phyloP scores from a whole-genome alignment of 2,888 invertebrate genomes.

The Pyrochroa serraticornis region DNA sequence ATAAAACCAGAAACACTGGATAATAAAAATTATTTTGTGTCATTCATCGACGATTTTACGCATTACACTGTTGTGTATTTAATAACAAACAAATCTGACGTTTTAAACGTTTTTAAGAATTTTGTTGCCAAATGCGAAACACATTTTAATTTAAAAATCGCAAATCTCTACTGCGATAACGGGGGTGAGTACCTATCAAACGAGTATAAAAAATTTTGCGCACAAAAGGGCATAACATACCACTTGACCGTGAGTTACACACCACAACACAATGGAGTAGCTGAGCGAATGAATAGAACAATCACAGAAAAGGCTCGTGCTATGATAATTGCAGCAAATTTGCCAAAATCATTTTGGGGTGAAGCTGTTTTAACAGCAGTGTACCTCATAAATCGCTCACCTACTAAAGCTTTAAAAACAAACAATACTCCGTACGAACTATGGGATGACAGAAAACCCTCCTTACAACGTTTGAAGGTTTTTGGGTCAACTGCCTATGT shows the following conservation, averaged over 20 bases:
- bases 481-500: slow-evolving; percentile 39
- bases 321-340: slow-evolving; percentile 32
- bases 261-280: slow-evolving; percentile 32
- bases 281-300: slow-evolving; percentile 40
- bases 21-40: slow-evolving; percentile 26
- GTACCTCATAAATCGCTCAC: slow-evolving; percentile 47
- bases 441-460: slow-evolving; percentile 47
- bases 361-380: slow-evolving; percentile 47
- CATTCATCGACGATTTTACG: slow-evolving; percentile 43
- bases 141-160: slow-evolving; percentile 16
- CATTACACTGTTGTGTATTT: slow-evolving; percentile 36
- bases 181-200: slow-evolving; percentile 32
- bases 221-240: slow-evolving; percentile 25
- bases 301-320: slow-evolving; percentile 36
- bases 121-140: slow-evolving; percentile 36
- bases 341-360: slow-evolving; percentile 36
- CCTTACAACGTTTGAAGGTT: slow-evolving; percentile 41
- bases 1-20: slow-evolving; percentile 35
- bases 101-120: slow-evolving; percentile 28
- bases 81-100: slow-evolving; percentile 40
- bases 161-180: slow-evolving; percentile 29
- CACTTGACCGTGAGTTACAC: slow-evolving; percentile 23
- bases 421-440: slow-evolving; percentile 49
- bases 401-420: slow-evolving; percentile 36
- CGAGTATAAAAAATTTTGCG: slow-evolving; percentile 21